phyloP scores from a whole-genome alignment of 2,113 vertebrate species.

The Psittacara wagleri region DNA sequence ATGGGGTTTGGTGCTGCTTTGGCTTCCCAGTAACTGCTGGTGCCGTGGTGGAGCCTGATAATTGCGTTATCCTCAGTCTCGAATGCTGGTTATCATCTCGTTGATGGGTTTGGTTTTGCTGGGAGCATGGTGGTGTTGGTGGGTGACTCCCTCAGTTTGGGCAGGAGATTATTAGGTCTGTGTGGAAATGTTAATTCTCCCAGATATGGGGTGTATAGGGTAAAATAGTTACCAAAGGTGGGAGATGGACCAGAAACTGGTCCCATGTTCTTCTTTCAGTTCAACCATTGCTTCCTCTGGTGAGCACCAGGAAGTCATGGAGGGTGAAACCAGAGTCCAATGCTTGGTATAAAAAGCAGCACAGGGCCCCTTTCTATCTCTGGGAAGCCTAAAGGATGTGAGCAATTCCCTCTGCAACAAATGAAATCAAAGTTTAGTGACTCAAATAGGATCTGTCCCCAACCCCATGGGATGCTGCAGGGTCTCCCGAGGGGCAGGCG shows the following conservation, averaged over 20 bases:
- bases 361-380: no score
- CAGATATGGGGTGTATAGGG: accelerated
- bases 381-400: background rate
- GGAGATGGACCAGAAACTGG: background rate
- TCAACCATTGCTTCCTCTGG: accelerated
- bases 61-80: background rate
- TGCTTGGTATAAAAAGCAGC: background rate
- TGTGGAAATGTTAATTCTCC: background rate
- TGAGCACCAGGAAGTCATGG: background rate
- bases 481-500: background rate
- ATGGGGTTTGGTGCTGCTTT: background rate
- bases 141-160: background rate
- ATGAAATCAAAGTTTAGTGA: background rate
- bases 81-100: background rate
- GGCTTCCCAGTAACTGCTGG: background rate
- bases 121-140: background rate
- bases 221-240: background rate
- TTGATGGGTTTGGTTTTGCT: background rate
- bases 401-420: accelerated
- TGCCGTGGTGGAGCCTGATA: accelerated
- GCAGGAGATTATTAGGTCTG: background rate
- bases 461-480: accelerated
- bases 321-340: background rate
- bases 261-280: accelerated
- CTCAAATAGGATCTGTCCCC: background rate